Percentiles rank a stretch among this genome's conserved stretches.
Evolutionary conservation across 2,113 vertebrate genomes (phyloP).

Genomic region (Osmerus eperlanus): DNA sequence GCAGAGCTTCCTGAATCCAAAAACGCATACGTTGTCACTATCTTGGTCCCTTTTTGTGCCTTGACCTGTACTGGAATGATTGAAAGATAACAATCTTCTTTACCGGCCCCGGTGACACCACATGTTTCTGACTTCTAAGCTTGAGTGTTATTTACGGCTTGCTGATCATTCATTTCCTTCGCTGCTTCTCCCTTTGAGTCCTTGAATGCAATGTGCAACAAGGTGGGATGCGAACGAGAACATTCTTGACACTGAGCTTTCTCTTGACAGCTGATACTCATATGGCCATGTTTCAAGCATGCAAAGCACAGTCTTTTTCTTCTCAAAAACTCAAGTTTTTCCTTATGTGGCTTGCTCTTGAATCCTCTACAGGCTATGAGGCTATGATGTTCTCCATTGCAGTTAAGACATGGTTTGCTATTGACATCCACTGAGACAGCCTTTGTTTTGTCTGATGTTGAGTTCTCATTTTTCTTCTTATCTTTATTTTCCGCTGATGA

Average conservation of each 20-base stretch:
- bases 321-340: conserved; percentile 23
- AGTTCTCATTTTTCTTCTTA: neutral
- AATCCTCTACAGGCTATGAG: neutral
- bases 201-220: conserved; percentile 8
- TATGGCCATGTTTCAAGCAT: conserved; percentile 38
- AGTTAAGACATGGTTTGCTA: conserved; percentile 25
- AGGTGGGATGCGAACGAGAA: neutral
- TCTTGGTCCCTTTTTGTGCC: conserved; percentile 27
- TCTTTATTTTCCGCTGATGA: neutral
- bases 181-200: conserved; percentile 6
- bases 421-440: conserved; percentile 10
- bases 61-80: conserved; percentile 33
- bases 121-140: conserved; percentile 4
- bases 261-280: conserved; percentile 30
- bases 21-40: conserved; percentile 24
- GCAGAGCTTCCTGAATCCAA: conserved; percentile 33
- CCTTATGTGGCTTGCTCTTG: neutral
- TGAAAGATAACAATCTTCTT: no score
- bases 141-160: conserved; percentile 11
- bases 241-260: conserved; percentile 31
- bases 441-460: conserved; percentile 4
- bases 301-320: conserved; percentile 22
- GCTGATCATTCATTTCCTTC: conserved; percentile 9
- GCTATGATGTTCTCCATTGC: conserved; percentile 24
- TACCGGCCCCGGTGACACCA: no score